Percentiles rank a stretch among this genome's conserved stretches.
Conservation (phyloP, 2,113 vertebrate genomes). For the Tympanuchus pallidicinctus region DNA sequence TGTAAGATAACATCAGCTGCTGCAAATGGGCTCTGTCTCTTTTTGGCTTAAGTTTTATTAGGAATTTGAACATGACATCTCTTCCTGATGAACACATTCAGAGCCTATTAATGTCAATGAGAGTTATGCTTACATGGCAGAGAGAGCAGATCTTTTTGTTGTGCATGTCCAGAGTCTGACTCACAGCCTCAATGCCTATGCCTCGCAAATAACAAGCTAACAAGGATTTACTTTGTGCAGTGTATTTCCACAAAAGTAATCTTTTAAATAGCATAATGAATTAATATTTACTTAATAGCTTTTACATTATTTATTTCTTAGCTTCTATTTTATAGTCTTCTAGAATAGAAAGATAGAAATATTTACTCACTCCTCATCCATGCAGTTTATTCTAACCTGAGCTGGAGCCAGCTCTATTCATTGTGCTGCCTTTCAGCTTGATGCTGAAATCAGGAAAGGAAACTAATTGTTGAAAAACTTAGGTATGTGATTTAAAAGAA, state of each 20-base stretch:
- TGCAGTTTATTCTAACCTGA: neutral
- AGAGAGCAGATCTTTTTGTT: neutral
- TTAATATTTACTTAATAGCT: neutral
- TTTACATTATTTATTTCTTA: neutral
- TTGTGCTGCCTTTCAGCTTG: neutral
- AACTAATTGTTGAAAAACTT: conserved; percentile 1
- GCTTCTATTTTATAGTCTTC: neutral
- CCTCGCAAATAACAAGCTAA: neutral
- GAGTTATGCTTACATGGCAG: neutral
- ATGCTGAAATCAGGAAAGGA: neutral
- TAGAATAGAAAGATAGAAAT: neutral
- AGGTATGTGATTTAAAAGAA: neutral
- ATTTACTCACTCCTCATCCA: neutral
- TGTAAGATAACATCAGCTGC: neutral
- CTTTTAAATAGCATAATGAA: neutral
- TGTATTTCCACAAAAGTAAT: neutral
- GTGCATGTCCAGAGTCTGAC: neutral
- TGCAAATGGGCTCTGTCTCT: neutral
- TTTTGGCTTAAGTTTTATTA: neutral
- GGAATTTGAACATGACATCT: neutral
- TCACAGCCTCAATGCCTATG: neutral
- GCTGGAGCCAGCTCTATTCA: neutral
- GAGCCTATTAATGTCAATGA: neutral
- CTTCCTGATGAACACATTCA: neutral
- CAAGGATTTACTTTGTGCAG: neutral